A percentile compares a stretch with the other conserved stretches of the same genome.
phyloP scores from a whole-genome alignment of 2,113 vertebrate genomes.

The Antennarius striatus region DNA sequence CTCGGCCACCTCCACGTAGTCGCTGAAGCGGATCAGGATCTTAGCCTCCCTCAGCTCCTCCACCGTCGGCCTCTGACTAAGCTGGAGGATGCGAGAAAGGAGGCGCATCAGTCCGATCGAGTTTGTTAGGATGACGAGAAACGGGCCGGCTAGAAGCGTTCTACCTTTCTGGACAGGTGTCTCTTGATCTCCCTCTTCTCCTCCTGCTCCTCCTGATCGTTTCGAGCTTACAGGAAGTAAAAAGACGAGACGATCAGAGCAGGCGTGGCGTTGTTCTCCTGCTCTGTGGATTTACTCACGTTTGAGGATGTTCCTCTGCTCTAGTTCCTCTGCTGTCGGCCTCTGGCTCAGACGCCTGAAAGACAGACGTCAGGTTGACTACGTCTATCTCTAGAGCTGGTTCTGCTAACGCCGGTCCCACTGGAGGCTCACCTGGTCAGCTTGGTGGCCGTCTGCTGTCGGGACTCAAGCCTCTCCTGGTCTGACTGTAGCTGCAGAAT shows the following conservation, averaged over 20 bases:
- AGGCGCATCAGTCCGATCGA: background rate
- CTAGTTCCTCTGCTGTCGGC: conserved; percentile 94
- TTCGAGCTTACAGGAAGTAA: conserved; percentile 82
- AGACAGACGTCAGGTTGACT: conserved; percentile 31
- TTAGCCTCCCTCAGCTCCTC: conserved; percentile 95
- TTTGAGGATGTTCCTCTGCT: conserved; percentile 98
- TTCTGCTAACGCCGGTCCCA: too few species aligned
- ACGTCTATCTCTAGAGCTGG: conserved; percentile 6
- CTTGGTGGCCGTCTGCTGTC: conserved; percentile 96
- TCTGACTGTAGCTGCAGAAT: conserved; percentile 95
- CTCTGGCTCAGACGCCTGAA: conserved; percentile 96
- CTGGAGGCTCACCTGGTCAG: conserved; percentile 87
- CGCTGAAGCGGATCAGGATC: conserved; percentile 98
- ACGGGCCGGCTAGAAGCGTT: too few species aligned
- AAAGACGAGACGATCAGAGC: background rate
- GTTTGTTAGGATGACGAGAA: too few species aligned
- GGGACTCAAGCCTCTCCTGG: conserved; percentile 88
- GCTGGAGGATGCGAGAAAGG: conserved; percentile 69
- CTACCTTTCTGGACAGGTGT: conserved; percentile 92
- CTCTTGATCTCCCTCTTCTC: conserved; percentile 98
- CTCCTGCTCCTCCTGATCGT: conserved; percentile 95
- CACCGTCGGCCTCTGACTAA: conserved; percentile 96
- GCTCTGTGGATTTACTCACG: conserved; percentile 80
- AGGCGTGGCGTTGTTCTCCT: too few species aligned
- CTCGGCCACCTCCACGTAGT: conserved; percentile 97